Evolutionary conservation across 2,888 invertebrate genomes (phyloP), one percentile per base, ranked within the genome.

Genomic region (Plagodis dolabraria): DNA sequence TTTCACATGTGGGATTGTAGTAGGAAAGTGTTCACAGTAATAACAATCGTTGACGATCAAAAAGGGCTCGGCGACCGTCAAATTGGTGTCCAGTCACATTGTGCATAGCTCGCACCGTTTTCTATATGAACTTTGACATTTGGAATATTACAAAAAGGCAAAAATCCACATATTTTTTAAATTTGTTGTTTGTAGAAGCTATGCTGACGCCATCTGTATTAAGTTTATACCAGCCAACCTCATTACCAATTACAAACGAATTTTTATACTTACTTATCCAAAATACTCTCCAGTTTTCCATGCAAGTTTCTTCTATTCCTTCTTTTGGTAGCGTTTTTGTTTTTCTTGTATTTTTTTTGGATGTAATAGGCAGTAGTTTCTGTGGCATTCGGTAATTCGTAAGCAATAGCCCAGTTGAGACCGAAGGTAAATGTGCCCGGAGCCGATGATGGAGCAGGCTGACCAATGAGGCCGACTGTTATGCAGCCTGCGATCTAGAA

Each of bases 351-450:
- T 46, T 78, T 75, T 68, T 87, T 88, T 42, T 72, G 71, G 22
- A 69, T 70, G 48, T 82, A 85, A 50, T 84, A 85, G 0, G 68
- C 64, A 0, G 84, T 64, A 0, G 92, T 92, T 78, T 94, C 93
- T 0, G 93, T 93, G 12, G 87, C 86, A 63, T 94, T 94, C 0
- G 94, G 94, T 49, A 94, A 77, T 62, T 94, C 88, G 61, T 95
- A 96, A 0, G 96, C 95, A 42, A 95, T 94, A 47, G 95, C 96
- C 95, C 95, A 95, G 80, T 95, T 96, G 11, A 95, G 78, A 0
- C 95, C 95, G 75, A 94, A 95, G 8, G 94, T 94, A 71, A 95
- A 94, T 50, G 94, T 94, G 5, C 94, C 93, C 0, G 93, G 90
- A 0, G 83, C 61, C 0, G 93, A 88, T 2, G 87, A 60, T 0